Conservation (phyloP, 2,113 vertebrate genomes). For the Pelecanus crispus region DNA sequence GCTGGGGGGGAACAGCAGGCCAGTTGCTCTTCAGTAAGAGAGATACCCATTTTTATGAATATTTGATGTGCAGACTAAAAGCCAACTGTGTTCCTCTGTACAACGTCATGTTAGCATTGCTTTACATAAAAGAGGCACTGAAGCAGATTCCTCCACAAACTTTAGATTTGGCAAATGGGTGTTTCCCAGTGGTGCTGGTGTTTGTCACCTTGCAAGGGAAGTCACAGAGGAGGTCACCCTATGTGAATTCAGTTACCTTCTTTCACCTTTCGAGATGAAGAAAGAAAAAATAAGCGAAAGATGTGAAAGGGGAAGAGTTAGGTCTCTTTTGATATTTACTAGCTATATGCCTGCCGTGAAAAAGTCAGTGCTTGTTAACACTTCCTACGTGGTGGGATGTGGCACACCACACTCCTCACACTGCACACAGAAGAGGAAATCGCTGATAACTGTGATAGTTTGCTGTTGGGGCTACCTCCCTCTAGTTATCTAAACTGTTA, state of each 20-base stretch:
- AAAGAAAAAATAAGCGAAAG: neutral
- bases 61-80: neutral
- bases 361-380: conserved; percentile 13
- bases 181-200: neutral
- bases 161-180: neutral
- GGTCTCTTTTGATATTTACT: neutral
- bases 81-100: neutral
- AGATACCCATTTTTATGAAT: neutral
- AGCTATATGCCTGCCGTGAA: neutral
- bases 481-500: conserved; percentile 35
- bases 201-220: neutral
- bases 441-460: conserved; percentile 13
- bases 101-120: neutral
- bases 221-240: neutral
- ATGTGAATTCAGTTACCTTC: neutral
- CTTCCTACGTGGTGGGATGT: conserved; percentile 27
- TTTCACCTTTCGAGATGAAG: neutral
- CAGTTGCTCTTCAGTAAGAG: neutral
- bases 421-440: neutral
- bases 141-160: neutral
- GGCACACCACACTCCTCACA: conserved; percentile 9
- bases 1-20: neutral
- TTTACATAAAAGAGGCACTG: neutral
- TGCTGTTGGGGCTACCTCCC: conserved; percentile 17
- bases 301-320: neutral